Conservation (phyloP, 2,888 invertebrate genomes). For the Dermolepida albohirtum region DNA sequence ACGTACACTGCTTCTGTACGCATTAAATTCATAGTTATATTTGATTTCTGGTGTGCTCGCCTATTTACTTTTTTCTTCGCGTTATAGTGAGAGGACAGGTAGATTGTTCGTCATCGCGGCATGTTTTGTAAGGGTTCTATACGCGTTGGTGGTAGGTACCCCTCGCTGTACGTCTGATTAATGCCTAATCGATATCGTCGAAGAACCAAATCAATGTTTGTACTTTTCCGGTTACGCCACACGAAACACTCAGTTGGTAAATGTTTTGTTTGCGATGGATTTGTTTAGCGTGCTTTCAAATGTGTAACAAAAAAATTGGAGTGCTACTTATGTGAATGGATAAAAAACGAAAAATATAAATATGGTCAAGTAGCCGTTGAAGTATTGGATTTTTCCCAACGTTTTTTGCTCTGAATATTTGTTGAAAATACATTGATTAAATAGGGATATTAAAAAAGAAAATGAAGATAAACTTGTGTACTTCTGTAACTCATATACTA, state of each 20-base stretch:
- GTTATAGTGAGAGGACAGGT: background rate
- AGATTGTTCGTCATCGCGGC: constrained; percentile 21
- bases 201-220: constrained; percentile 40
- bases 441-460: too few relatives aligned
- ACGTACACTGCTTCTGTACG: constrained; percentile 1
- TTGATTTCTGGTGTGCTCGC: background rate
- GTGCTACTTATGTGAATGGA: constrained; percentile 9
- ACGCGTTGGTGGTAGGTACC: constrained; percentile 13
- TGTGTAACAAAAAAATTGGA: constrained; percentile 5
- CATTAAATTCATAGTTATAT: constrained; percentile 11
- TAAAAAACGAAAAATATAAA: background rate
- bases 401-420: too few relatives aligned
- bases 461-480: too few relatives aligned
- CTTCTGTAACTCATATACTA: too few relatives aligned
- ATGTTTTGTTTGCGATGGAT: constrained; percentile 34
- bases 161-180: constrained; percentile 36
- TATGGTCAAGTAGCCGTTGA: too few relatives aligned
- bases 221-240: constrained; percentile 38
- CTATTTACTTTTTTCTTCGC: constrained; percentile 6
- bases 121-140: constrained; percentile 12
- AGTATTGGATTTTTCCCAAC: too few relatives aligned
- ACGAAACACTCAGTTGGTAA: constrained; percentile 23
- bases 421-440: too few relatives aligned
- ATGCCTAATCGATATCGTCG: constrained; percentile 38
- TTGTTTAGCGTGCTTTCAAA: constrained; percentile 29